Evolutionary conservation across 2,797 vertebrate genomes (phyloP), one percentile per base, ranked within the genome.

Genomic region (Myotis vivesi): DNA sequence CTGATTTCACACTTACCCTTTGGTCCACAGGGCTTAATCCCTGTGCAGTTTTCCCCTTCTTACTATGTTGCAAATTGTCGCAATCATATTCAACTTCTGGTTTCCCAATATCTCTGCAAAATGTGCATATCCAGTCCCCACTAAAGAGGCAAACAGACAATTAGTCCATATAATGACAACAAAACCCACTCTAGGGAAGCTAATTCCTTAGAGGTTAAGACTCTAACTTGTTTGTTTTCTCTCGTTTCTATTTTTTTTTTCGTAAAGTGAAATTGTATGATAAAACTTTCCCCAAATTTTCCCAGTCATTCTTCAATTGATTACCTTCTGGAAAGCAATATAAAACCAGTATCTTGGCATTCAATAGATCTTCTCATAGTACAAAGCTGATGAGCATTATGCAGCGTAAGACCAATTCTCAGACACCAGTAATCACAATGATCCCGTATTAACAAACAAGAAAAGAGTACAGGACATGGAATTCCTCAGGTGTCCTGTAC

Each of bases 61-160:
- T 99, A 97, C 97, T 98, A 88, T 99, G 98, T 23, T 98, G 99
- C 91, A 98, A 98, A 97, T 99, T 99, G 96, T 99, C 99, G 93
- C 99, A 99, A 97, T 99, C 99, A 96, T 99, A 99, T 96, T 99
- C 99, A n/a, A 99, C 99, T 98, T 99, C 99, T 33, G 99, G 99
- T 75, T 97, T 99, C 86, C 97, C 98, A 89, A 99, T 97, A 97
- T 98, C 99, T 98, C 99, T 99, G 97, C 99, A 99, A 98, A 99
- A 99, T 0, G 99, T 99, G 97, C 99, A 99, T 97, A 99, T 99
- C 98, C 99, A 99, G 93, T 99, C 99, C 79, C 99, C 99, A 98
- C 99, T 99, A 57, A 89, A 97, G 41, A 97, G 68, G 81, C 94
- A 97, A 68, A 96, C 41, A 80, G 38, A 71, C 44, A 92, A 33